phyloP scores from a whole-genome alignment of 35 echinoderm and acorn worm genomes.

The Hemicentrotus pulcherrimus region DNA sequence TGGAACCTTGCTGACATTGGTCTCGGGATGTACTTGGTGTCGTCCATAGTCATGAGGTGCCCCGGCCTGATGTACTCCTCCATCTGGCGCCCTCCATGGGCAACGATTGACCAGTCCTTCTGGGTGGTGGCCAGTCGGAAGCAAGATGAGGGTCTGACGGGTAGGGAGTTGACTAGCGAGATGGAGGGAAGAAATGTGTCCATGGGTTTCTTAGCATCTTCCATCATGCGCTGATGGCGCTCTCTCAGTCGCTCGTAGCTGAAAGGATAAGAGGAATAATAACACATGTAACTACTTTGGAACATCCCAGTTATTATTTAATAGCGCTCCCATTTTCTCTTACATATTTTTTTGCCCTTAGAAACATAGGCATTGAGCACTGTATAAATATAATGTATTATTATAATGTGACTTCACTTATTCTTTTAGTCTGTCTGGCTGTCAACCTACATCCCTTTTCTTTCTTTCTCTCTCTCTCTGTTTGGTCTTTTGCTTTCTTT shows the following conservation, averaged over 20 bases:
- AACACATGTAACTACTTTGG: too few species aligned
- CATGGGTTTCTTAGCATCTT: slow-evolving; percentile 63
- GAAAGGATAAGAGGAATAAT: background rate
- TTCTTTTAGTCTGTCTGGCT: too few species aligned
- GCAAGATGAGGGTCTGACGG: slow-evolving; percentile 88
- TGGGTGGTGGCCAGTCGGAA: slow-evolving; percentile 77
- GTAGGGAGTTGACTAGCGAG: slow-evolving; percentile 90
- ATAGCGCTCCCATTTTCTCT: too few species aligned
- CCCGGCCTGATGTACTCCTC: slow-evolving; percentile 73
- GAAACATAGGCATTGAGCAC: too few species aligned
- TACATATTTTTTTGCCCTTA: too few species aligned
- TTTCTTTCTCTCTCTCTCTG: background rate
- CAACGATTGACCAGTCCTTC: slow-evolving; percentile 81
- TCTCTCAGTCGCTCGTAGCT: slow-evolving; percentile 66
- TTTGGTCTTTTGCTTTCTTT: background rate
- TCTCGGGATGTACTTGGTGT: slow-evolving; percentile 61
- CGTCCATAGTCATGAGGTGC: slow-evolving; percentile 56
- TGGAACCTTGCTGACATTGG: slow-evolving; percentile 83
- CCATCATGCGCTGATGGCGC: slow-evolving; percentile 48
- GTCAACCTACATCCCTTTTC: too few species aligned
- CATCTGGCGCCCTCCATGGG: slow-evolving; percentile 69
- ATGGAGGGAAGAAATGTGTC: slow-evolving; percentile 90
- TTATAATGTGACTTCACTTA: too few species aligned
- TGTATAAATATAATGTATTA: too few species aligned
- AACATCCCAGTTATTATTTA: too few species aligned